Conservation (phyloP, 2,888 invertebrate genomes). For the Mythimna lalbum region DNA sequence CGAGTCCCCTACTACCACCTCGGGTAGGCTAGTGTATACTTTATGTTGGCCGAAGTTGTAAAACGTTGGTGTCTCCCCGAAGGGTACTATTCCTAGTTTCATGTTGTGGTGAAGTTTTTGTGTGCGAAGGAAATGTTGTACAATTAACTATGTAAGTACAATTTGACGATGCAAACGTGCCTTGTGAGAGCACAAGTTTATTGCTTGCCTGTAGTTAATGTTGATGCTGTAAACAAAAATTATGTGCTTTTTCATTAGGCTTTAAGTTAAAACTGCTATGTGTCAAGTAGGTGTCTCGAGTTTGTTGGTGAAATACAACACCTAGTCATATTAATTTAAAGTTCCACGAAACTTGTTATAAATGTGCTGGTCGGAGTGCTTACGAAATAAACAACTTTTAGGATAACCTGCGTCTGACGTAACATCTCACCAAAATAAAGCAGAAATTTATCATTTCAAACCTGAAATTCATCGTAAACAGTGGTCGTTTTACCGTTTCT, state of each 20-base stretch:
- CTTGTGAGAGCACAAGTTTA: conserved; percentile 65
- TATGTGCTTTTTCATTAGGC: conserved; percentile 60
- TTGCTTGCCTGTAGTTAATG: conserved; percentile 62
- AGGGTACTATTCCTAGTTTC: conserved; percentile 68
- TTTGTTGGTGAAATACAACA: conserved; percentile 25
- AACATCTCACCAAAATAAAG: background rate
- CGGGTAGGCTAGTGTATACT: conserved; percentile 71
- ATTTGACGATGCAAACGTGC: conserved; percentile 68
- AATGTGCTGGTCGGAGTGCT: background rate
- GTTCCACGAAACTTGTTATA: conserved; percentile 13
- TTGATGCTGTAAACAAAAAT: conserved; percentile 61
- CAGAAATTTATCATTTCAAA: background rate
- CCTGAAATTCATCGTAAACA: background rate
- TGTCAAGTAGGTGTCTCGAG: conserved; percentile 36
- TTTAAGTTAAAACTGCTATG: conserved; percentile 41
- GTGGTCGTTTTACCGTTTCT: no score
- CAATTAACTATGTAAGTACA: conserved; percentile 71
- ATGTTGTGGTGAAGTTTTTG: conserved; percentile 69
- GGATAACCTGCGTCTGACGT: background rate
- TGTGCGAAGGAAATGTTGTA: conserved; percentile 64
- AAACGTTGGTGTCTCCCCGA: conserved; percentile 71
- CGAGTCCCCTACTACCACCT: conserved; percentile 75
- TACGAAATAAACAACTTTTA: conserved; percentile 4
- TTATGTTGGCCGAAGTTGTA: conserved; percentile 75
- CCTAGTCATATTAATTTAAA: conserved; percentile 20